Evolutionary conservation across 2,888 invertebrate genomes (phyloP).

Genomic region (Koerneria pararmatus): DNA sequence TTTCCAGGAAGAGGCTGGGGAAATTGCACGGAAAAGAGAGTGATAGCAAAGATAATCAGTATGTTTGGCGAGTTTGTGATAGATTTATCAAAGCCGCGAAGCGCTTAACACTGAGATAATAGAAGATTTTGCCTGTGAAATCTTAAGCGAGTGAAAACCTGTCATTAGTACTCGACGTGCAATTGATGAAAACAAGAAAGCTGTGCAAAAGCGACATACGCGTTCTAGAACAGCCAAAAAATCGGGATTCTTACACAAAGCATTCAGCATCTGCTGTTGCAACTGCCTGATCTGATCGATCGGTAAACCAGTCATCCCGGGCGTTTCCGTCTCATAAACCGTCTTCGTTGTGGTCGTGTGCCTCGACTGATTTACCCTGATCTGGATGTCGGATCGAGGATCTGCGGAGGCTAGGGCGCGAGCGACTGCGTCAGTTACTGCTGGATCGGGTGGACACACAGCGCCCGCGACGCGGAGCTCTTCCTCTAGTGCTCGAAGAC

Average conservation of each 20-base stretch:
- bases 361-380: slow-evolving; percentile 52
- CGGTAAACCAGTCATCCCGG: slow-evolving; percentile 54
- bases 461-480: slow-evolving; percentile 49
- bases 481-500: slow-evolving; percentile 49
- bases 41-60: too few species aligned
- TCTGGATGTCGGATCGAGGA: slow-evolving; percentile 53
- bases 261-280: slow-evolving; percentile 51
- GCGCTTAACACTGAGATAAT: slow-evolving; percentile 16
- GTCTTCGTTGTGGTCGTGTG: slow-evolving; percentile 58
- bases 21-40: too few species aligned
- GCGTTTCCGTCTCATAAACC: slow-evolving; percentile 58
- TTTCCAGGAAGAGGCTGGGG: too few species aligned
- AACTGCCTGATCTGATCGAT: slow-evolving; percentile 48
- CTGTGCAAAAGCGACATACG: too few species aligned
- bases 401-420: slow-evolving; percentile 46
- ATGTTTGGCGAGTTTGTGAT: too few species aligned
- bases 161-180: too few species aligned
- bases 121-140: neutral
- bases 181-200: too few species aligned
- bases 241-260: slow-evolving; percentile 49
- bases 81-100: too few species aligned
- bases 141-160: too few species aligned
- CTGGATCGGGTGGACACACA: slow-evolving; percentile 51
- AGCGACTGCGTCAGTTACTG: slow-evolving; percentile 51
- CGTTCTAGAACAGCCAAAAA: too few species aligned